Base-by-base conservation (phyloP, 2,797 vertebrate genomes). In the Rallus crepitans region DNA sequence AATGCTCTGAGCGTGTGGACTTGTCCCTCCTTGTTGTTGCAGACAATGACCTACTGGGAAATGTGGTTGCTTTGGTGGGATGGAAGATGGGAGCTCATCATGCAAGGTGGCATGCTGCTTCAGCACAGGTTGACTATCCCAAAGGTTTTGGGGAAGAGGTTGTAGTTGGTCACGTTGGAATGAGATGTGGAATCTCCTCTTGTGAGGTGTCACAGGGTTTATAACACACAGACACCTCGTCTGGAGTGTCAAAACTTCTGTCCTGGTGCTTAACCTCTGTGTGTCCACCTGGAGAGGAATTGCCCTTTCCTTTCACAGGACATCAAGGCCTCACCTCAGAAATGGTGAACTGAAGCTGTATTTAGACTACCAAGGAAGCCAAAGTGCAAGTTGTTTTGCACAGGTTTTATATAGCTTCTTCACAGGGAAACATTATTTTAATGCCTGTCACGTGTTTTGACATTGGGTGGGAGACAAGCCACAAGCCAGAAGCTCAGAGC, bases 81-180 rank as follows among this genome's bases (percentile, higher is more conserved):
- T 12, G 42, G 35, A 47, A 75, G 45, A 45, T 0, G 1, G 53
- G 53, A 82, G 20, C 12, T 84, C 40, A 45, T 28, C 9, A 14
- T 10, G 33, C 11, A 28, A 12, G 0, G 0, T 14, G 9, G 7
- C 1, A 1, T 33, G 35, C 2, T 8, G 52, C 42, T 73, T 80
- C 65, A 87, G 56, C 45, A 77, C 42, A 40, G 15, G 47, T 86
- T 10, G 8, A 15, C 9, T 65, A 1, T 87, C 45, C 33, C 40
- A 21, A 71, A 50, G 27, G 12, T 7, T 47, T 61, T 82, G 87
- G 16, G 10, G 14, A 50, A 47, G 55, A 61, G 33, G 20, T 6
- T 73, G n/a, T 40, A 73, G 47, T 69, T 64, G 56, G 15, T 59
- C 25, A 17, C 20, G 40, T 33, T 79, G 61, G 37, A 82, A 56